Evolutionary conservation across 2,797 vertebrate species (phyloP).

Genomic region (Oryzias dopingdopingensis): DNA sequence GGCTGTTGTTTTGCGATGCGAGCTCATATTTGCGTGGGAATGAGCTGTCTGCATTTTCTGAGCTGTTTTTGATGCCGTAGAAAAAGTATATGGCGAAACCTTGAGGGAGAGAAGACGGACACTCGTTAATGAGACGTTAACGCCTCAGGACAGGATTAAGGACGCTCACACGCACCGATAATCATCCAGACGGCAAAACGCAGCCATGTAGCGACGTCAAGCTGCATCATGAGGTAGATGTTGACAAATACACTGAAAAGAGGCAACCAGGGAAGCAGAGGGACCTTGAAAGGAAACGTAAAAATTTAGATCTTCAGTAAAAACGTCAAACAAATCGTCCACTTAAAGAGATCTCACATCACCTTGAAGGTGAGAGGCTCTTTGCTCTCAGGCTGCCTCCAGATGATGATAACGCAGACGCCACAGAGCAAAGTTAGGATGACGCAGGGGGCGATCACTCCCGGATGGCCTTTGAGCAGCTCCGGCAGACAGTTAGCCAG

Average conservation of each 20-base stretch:
- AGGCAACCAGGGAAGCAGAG: conserved; percentile 87
- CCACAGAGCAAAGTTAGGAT: conserved; percentile 71
- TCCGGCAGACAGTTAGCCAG: conserved; percentile 64
- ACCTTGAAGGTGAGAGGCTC: conserved; percentile 89
- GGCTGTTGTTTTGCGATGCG: conserved; percentile 63
- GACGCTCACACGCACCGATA: conserved; percentile 73
- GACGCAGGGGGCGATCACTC: conserved; percentile 58
- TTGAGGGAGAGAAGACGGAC: conserved; percentile 45
- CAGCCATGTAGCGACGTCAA: conserved; percentile 84
- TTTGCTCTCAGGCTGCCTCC: conserved; percentile 88
- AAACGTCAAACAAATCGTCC: not conserved
- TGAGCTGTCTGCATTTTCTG: conserved; percentile 66
- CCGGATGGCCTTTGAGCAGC: conserved; percentile 45
- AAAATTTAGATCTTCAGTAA: not conserved
- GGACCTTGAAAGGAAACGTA: conserved; percentile 78
- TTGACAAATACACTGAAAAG: conserved; percentile 92
- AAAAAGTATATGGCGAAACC: conserved; percentile 91
- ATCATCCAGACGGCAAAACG: conserved; percentile 89
- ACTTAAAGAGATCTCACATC: not conserved
- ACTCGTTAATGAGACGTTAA: conserved; percentile 7
- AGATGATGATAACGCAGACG: conserved; percentile 79
- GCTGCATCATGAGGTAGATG: conserved; percentile 96
- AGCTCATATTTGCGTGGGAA: conserved; percentile 62
- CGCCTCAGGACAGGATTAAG: not conserved
- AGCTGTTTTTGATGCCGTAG: conserved; percentile 90